Conservation (phyloP, 2,888 invertebrate genomes). For the Doris montereyensis region DNA sequence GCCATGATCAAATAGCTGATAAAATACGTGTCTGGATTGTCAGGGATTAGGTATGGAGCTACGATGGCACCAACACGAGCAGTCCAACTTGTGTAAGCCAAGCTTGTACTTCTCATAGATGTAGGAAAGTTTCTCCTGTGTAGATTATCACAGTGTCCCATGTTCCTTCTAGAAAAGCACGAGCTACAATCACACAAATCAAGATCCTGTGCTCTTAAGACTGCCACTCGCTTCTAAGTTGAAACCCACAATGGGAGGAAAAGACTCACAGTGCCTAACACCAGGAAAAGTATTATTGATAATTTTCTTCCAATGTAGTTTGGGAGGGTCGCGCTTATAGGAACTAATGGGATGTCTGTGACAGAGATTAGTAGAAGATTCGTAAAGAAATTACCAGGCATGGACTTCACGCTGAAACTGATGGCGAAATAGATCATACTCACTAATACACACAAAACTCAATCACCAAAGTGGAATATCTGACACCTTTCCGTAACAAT, state of each 20-base stretch:
- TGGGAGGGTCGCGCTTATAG: background rate
- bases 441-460: background rate
- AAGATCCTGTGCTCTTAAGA: background rate
- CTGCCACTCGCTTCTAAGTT: background rate
- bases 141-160: no score
- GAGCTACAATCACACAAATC: background rate
- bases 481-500: background rate
- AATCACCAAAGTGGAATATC: background rate
- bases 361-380: background rate
- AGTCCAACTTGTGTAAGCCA: background rate
- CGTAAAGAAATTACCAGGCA: background rate
- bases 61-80: background rate
- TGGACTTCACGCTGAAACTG: background rate
- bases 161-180: no score
- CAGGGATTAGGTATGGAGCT: background rate
- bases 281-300: background rate
- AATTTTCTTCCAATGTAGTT: background rate
- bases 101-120: background rate
- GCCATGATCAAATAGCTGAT: background rate
- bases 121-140: background rate
- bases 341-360: background rate
- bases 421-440: background rate
- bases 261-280: background rate
- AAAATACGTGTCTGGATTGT: background rate
- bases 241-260: background rate